Base-by-base conservation (phyloP, 2,888 invertebrate genomes). In the Tortricodes alternella region DNA sequence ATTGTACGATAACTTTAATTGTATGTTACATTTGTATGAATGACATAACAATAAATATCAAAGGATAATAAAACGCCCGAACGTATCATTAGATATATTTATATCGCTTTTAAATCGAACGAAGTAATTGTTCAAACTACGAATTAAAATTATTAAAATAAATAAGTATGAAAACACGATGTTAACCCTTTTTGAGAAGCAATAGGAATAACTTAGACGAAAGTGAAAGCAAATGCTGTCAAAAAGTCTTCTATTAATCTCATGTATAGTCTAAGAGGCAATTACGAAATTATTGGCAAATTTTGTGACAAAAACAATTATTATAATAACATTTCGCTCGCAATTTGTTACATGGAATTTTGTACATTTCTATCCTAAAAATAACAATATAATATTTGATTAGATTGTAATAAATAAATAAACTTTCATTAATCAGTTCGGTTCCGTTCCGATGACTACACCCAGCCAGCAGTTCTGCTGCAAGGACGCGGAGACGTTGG, bases 131-230 rank as follows among this genome's bases (percentile, higher is more conserved):
- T 41, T 16, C 32, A 60, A 72, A 71, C 67, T 61, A 75, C 61
- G 65, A 78, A 78, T 78, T 76, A 78, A 70, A 68, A 53, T 49
- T 63, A 72, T 76, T 76, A 76, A 70, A 68, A 70, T 70, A 67
- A 73, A 68, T 71, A 65, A 59, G 64, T 62, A 46, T 50, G 57
- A 49, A 58, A 67, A 66, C 70, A 65, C 69, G 39, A 24, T 34
- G 49, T 11, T 68, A 70, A 72, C 70, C 73, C 71, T 74, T 76
- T 62, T 46, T 63, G 64, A 11, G 11, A 29, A 18, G 16, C 44
- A 61, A 67, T 65, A 62, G 64, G 64, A 71, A 71, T 69, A 68
- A 64, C 58, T 68, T 48, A 53, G 57, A 61, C 63, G 68, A 72
- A 71, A 73, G 69, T 66, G 68, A 74, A 71, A 70, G 52, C 53